Percentiles rank a stretch among this genome's conserved stretches.
Evolutionary conservation across 2,888 invertebrate species (phyloP).

Genomic region (Pomacea canaliculata): DNA sequence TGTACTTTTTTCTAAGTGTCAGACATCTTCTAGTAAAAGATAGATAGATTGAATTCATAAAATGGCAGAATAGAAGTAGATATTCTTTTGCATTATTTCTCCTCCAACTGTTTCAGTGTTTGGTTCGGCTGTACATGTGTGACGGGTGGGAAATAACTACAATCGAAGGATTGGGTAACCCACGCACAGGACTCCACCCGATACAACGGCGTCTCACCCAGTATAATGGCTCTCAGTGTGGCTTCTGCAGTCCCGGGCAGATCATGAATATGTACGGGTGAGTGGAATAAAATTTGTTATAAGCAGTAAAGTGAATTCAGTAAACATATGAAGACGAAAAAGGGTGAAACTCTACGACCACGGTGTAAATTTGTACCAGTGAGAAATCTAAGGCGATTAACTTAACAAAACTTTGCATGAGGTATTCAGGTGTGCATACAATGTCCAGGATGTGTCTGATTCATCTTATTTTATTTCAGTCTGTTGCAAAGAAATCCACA

Average conservation of each 20-base stretch:
- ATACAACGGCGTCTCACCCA: conserved; percentile 77
- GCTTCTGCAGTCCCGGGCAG: conserved; percentile 81
- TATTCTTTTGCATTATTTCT: not conserved
- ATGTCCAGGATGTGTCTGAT: not conserved
- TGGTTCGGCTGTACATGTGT: conserved; percentile 77
- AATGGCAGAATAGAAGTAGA: no score
- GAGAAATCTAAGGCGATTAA: no score
- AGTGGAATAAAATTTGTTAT: conserved; percentile 23
- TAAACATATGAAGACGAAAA: no score
- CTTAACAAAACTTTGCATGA: no score
- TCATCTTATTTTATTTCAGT: conserved; percentile 33
- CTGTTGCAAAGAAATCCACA: conserved; percentile 41
- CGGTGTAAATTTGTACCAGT: no score
- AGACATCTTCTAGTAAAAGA: no score
- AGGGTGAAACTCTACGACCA: no score
- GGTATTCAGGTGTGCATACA: no score
- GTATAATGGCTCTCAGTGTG: conserved; percentile 81
- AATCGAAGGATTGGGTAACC: conserved; percentile 80
- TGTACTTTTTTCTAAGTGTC: no score
- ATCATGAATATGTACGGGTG: conserved; percentile 77
- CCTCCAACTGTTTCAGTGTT: conserved; percentile 72
- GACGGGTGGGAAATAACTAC: conserved; percentile 80
- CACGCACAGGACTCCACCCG: conserved; percentile 77
- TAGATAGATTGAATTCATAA: no score
- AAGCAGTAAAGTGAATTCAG: no score